A percentile compares a stretch with the other conserved stretches of the same genome.
Conservation (phyloP, 2,888 invertebrate genomes). For the Zaprionus bogoriensis region DNA sequence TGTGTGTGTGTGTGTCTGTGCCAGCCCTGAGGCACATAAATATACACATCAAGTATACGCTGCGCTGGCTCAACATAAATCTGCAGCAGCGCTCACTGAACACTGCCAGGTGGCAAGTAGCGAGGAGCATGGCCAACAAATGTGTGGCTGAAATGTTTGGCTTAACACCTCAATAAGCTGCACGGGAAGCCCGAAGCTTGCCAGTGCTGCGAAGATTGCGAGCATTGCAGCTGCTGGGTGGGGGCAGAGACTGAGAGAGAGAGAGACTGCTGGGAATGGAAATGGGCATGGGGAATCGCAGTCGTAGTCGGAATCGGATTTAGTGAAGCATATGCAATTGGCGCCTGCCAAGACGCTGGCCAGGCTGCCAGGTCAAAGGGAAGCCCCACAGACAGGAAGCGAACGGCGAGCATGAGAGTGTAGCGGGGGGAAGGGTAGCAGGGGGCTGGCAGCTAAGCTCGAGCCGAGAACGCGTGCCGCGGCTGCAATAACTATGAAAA, state of each 20-base stretch:
- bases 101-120: not conserved
- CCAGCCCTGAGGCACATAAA: constrained; percentile 11
- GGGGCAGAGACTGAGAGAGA: not conserved
- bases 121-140: constrained; percentile 13
- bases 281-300: not conserved
- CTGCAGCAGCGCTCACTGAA: constrained; percentile 2
- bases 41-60: constrained; percentile 39
- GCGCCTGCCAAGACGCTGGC: constrained; percentile 17
- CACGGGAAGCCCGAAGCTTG: constrained; percentile 28
- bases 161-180: constrained; percentile 64
- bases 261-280: too few species aligned
- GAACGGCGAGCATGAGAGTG: constrained; percentile 8
- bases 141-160: constrained; percentile 42
- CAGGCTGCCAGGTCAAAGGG: constrained; percentile 1
- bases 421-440: not conserved
- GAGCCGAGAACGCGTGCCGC: constrained; percentile 5
- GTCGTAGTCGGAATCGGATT: not conserved
- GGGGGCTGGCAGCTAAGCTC: not conserved
- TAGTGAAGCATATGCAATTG: constrained; percentile 21
- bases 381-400: not conserved
- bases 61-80: constrained; percentile 36
- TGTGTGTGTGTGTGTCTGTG: not conserved
- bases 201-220: constrained; percentile 8
- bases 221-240: not conserved
- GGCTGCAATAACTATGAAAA: constrained; percentile 45